Base-by-base conservation (phyloP, 2,888 invertebrate genomes). In the Drosophila kambysellisi region DNA sequence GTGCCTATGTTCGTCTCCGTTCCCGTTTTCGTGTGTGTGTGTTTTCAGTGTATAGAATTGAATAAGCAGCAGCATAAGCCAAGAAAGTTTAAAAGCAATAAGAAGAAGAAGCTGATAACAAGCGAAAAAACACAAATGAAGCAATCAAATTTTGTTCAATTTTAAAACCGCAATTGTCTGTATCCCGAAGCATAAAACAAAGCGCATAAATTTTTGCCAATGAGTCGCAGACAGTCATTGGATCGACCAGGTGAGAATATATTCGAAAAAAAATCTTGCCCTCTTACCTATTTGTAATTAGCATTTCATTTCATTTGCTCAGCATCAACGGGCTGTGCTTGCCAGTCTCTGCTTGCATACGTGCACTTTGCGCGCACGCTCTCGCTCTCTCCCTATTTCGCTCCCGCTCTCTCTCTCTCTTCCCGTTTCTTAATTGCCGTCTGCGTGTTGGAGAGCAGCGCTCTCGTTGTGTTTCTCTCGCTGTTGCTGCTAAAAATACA, bases 171-270 rank as follows among this genome's bases (percentile, higher is more conserved):
- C 78, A 87, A 74, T 73, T 81, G 70, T 89, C 88, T 89, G 70
- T 79, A 71, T 76, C 70, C 88, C 88, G 72, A 76, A 81, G 76
- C 79, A 88, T 77, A 72, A 78, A 75, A 74, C 74, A 77, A 76
- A 88, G 85, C 82, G 77, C 71, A 89, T 72, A 87, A 87, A 89
- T 80, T 82, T 84, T 87, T 85, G 89, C 89, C 89, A 89, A 89
- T 89, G 89, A 89, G 91, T 89, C 89, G 89, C 88, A 90, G 89
- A 89, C 89, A 89, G 91, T 89, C 89, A 89, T 89, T 89, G 89
- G 89, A 89, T 89, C 90, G 89, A 90, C 89, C 91, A 89, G 89
- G 89, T 89, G 91, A 91, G 87, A 62, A 46, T 25, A 46, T 46
- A 81, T 63, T 57, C 15, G 54, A 76, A 67, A 76, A 80, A 68